Conservation (phyloP, 2,113 vertebrate genomes). For the Illadopsis cleaveri region DNA sequence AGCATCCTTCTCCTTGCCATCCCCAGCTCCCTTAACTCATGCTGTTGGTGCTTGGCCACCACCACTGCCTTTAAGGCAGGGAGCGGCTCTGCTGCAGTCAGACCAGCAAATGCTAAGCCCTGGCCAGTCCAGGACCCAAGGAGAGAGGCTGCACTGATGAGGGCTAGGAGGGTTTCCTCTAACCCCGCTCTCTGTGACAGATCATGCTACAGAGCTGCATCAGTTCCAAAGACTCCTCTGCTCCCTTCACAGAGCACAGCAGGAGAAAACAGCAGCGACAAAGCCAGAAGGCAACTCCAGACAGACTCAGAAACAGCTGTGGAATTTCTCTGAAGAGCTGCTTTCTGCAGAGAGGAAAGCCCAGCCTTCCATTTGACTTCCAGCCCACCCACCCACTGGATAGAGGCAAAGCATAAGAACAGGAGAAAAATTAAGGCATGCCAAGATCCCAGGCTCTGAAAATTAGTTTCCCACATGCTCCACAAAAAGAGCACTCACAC, state of each 20-base stretch:
- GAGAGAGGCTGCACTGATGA: background rate
- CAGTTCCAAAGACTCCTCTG: background rate
- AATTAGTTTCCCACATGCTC: background rate
- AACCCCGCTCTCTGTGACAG: background rate
- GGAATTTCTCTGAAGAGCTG: conserved; percentile 20
- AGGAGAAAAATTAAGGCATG: conserved; percentile 22
- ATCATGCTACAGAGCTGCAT: background rate
- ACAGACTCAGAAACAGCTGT: background rate
- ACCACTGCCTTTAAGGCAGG: background rate
- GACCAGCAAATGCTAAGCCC: background rate
- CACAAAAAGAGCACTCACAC: background rate
- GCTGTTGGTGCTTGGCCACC: background rate
- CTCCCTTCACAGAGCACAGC: background rate
- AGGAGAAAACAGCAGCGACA: background rate
- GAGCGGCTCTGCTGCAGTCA: background rate
- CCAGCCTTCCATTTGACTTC: background rate
- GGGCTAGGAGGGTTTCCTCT: background rate
- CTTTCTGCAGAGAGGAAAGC: background rate
- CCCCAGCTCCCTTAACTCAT: background rate
- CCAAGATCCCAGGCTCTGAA: background rate
- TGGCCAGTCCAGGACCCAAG: background rate
- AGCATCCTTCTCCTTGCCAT: background rate
- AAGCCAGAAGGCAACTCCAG: background rate
- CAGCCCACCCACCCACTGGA: conserved; percentile 5
- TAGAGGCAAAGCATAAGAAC: background rate